Base-by-base conservation (phyloP, 2,113 vertebrate genomes). In the Nothoprocta pentlandii region DNA sequence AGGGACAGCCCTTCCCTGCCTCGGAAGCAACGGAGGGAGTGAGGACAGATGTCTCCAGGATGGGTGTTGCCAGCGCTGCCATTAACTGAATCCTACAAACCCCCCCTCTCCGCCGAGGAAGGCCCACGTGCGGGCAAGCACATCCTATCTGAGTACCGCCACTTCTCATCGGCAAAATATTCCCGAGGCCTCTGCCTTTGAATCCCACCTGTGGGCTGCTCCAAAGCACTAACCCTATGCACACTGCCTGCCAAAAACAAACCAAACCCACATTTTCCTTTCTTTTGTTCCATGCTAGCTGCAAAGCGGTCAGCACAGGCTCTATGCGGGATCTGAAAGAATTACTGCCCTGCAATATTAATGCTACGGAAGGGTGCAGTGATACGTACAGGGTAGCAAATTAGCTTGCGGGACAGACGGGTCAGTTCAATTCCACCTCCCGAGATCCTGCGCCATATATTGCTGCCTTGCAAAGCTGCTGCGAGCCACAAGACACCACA, bases 231-330 rank as follows among this genome's bases (percentile, higher is more conserved):
- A 96, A 97, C 96, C 93, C 93, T 96, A 79, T 61, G 42, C 85
- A 94, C 92, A 91, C 90, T 92, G 82, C 94, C 97, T 97, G 96
- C 97, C 97, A 98, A 97, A 98, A 97, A 97, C 87, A 97, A 93
- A 95, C 85, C 51, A 93, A 95, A 96, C 84, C 85, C 96, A 94
- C 94, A 96, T 97, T 98, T 98, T 97, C 93, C 95, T 97, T 97
- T 97, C 88, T 97, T 96, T 97, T 92, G 93, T 95, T 98, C 94
- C 93, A 85, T 90, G 93, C 90, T 70, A 95, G 95, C 77, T 80
- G 66, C 71, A 96, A 96, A 97, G 94, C 66, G 67, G 78, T 97
- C 95, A 87, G 93, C 62, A 62, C 80, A 89, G 86, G 90, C 95
- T 94, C 81, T 92, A 77, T 44, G 73, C 93, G 51, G 75, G 89